These are phyloP conservation scores for Antedon mediterranea DNA, from an alignment of 53 echinoderm and acorn worm genomes.

Conservation along the genomic window DNA sequence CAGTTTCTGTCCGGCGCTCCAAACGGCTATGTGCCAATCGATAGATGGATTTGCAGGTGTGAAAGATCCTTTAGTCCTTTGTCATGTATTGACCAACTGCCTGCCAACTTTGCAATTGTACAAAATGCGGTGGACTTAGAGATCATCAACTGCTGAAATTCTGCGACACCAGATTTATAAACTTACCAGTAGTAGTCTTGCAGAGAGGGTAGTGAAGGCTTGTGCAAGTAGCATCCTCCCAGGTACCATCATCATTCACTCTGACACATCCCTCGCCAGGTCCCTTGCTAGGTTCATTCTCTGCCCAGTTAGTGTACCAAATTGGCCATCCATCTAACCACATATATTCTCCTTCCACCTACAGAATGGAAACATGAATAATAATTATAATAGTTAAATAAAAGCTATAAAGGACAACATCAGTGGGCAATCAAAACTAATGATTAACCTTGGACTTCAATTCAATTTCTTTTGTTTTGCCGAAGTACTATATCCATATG, in stretches of 20 bases:
- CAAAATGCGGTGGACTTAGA: too few relatives aligned
- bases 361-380: background rate
- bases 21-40: too few relatives aligned
- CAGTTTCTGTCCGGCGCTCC: too few relatives aligned
- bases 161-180: background rate
- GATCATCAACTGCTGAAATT: too few relatives aligned
- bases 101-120: too few relatives aligned
- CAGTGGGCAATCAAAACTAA: background rate
- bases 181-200: constrained; percentile 49
- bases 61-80: too few relatives aligned
- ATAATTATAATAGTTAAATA: background rate
- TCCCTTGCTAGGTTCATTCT: constrained; percentile 40
- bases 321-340: constrained; percentile 57
- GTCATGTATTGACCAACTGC: too few relatives aligned
- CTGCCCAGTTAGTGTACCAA: constrained; percentile 49
- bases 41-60: too few relatives aligned
- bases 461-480: background rate
- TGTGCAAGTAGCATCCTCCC: constrained; percentile 47
- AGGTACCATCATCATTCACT: constrained; percentile 40
- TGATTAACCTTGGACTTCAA: too few relatives aligned
- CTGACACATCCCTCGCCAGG: constrained; percentile 42
- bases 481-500: too few relatives aligned
- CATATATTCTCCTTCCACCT: constrained; percentile 39
- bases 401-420: background rate
- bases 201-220: constrained; percentile 28